Percentiles rank a stretch among this genome's conserved stretches.
Evolutionary conservation across 2,113 vertebrate genomes (phyloP).

Genomic region (Chitala chitala): DNA sequence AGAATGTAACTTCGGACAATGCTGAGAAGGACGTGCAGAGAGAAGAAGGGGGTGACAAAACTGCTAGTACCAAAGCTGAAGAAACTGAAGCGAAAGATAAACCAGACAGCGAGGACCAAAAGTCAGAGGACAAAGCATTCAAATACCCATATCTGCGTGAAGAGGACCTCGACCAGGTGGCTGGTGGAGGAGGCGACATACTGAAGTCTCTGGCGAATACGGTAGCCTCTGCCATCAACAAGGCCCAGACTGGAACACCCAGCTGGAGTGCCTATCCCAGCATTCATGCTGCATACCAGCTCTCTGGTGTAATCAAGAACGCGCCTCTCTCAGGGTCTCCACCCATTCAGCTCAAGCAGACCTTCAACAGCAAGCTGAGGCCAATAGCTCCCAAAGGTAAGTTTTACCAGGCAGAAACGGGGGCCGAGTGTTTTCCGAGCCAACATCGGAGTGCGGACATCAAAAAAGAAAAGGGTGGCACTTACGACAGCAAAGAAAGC

Average conservation of each 20-base stretch:
- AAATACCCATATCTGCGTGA: slow-evolving; percentile 94
- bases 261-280: slow-evolving; percentile 95
- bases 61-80: slow-evolving; percentile 49
- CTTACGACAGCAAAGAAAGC: slow-evolving; percentile 71
- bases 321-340: slow-evolving; percentile 71
- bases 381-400: slow-evolving; percentile 91
- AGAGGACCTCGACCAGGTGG: slow-evolving; percentile 89
- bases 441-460: slow-evolving; percentile 70
- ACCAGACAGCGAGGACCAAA: slow-evolving; percentile 72
- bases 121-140: slow-evolving; percentile 71
- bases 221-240: slow-evolving; percentile 69
- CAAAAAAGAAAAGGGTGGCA: slow-evolving; percentile 81
- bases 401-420: slow-evolving; percentile 54
- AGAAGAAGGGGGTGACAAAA: slow-evolving; percentile 72
- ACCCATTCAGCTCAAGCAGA: slow-evolving; percentile 80
- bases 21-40: slow-evolving; percentile 65
- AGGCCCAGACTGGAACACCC: slow-evolving; percentile 68
- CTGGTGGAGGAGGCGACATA: slow-evolving; percentile 90
- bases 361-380: slow-evolving; percentile 82
- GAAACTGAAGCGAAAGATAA: slow-evolving; percentile 72
- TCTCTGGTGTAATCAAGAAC: slow-evolving; percentile 81
- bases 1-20: slow-evolving; percentile 57
- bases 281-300: slow-evolving; percentile 95
- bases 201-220: slow-evolving; percentile 96
- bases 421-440: slow-evolving; percentile 59